Percentiles rank a stretch among this genome's conserved stretches.
Conservation (phyloP, 2,797 vertebrate species). For the Dipus sagitta region DNA sequence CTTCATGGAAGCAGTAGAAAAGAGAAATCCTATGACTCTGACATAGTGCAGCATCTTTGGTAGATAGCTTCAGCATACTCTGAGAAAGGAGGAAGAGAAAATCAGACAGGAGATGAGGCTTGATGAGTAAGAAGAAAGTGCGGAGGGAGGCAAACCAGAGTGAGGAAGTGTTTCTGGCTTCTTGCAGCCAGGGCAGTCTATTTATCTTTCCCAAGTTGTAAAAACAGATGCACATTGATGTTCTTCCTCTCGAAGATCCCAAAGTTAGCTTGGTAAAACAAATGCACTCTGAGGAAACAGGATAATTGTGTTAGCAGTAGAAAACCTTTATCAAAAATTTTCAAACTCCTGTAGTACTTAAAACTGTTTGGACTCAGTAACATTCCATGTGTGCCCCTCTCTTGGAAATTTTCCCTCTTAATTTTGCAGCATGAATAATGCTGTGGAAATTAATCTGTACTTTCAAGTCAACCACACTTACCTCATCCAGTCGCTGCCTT, state of each 20-base stretch:
- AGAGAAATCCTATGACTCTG: background rate
- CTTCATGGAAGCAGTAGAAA: background rate
- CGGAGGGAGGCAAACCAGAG: background rate
- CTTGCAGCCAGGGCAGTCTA: background rate
- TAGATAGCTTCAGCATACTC: background rate
- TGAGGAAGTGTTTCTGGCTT: background rate
- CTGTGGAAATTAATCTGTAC: conserved; percentile 63
- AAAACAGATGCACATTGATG: background rate
- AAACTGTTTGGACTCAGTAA: conserved; percentile 66
- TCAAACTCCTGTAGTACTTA: conserved; percentile 50
- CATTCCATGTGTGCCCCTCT: conserved; percentile 53
- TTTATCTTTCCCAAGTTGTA: background rate
- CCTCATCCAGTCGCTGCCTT: conserved; percentile 57
- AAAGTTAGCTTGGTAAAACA: background rate
- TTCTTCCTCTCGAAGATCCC: background rate
- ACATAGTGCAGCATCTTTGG: background rate
- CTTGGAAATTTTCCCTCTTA: conserved; percentile 70
- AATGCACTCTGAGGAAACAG: background rate
- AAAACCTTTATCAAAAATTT: conserved; percentile 50
- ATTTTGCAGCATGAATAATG: conserved; percentile 72
- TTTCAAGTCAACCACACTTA: conserved; percentile 71
- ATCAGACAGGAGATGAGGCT: background rate
- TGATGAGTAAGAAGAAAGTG: background rate
- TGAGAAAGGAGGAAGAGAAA: background rate
- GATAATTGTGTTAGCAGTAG: conserved; percentile 40